Base-by-base conservation (phyloP, 2,797 vertebrate genomes). In the Coilia nasus region DNA sequence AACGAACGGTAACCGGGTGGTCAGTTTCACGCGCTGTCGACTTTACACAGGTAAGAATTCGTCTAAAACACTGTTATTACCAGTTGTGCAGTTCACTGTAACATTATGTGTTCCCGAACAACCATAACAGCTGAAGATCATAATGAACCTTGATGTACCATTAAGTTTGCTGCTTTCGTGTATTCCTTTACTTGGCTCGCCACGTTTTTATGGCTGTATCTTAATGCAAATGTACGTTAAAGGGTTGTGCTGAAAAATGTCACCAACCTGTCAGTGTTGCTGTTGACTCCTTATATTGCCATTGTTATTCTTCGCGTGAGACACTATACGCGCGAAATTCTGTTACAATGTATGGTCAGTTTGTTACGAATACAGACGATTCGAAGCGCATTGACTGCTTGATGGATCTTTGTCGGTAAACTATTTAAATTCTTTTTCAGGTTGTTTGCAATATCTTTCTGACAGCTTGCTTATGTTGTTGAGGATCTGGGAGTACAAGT, bases 401-500 rank as follows among this genome's bases (percentile, higher is more conserved):
- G 67, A 41, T 28, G 14, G 9, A 64, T 64, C 7, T 64, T 17
- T 17, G 35, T 75, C 15, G 15, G 1, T 35, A 71, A 35, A 71
- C 64, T 71, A 28, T 71, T 71, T 71, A 28, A 25, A 67, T 67
- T 67, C 23, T 12, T 14, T 14, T 5, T 19, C 17, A 21, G 19
- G 57, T 59, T 59, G 50, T 59, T 59, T 0, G 5, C 35, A 41
- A 41, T 41, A 41, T 41, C 35, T 41, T 59, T 59, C 1, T 6
- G 14, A 54, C 14, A 28, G 75, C 62, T 4, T 67, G 71, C 64
- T 71, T 86, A 35, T 9, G n/a, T 82, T 41, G 17, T 60, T 56
- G 41, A 28, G 67, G 67, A 85, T 81, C 81, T 28, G 59, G 75
- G 59, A 81, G 28, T n/a, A 54, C 78, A n/a, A 41, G 15, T 19